A percentile compares a stretch with the other conserved stretches of the same genome.
Evolutionary conservation across 2,113 vertebrate species (phyloP).

Genomic region (Vulpes ferrilata): DNA sequence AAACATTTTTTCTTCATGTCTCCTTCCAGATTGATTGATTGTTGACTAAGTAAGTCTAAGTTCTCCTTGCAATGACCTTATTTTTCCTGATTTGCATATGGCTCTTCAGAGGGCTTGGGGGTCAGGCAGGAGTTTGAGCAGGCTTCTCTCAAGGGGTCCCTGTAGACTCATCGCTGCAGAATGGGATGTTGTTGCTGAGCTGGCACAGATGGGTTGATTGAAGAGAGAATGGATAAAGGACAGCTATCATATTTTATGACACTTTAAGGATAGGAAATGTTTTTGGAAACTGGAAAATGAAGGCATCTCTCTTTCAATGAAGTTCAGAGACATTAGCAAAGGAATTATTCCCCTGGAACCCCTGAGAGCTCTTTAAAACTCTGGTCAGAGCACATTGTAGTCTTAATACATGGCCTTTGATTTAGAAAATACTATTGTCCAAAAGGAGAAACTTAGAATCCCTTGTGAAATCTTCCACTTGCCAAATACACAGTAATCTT

Average conservation of each 20-base stretch:
- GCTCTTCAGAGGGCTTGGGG: neutral
- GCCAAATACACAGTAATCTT: neutral
- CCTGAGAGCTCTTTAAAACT: neutral
- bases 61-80: neutral
- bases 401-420: neutral
- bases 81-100: neutral
- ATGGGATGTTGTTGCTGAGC: neutral
- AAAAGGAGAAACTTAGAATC: constrained; percentile 21
- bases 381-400: neutral
- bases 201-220: neutral
- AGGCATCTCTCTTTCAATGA: neutral
- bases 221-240: neutral
- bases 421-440: neutral
- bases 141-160: neutral
- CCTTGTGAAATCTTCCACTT: neutral
- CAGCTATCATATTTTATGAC: neutral
- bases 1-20: neutral
- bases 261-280: neutral
- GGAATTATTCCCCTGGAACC: neutral
- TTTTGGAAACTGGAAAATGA: neutral
- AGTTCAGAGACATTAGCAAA: neutral
- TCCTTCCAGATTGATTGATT: neutral
- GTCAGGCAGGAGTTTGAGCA: neutral
- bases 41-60: neutral
- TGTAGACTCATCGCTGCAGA: neutral